phyloP scores from a whole-genome alignment of 2,888 invertebrate genomes.

The Athalia circularis region DNA sequence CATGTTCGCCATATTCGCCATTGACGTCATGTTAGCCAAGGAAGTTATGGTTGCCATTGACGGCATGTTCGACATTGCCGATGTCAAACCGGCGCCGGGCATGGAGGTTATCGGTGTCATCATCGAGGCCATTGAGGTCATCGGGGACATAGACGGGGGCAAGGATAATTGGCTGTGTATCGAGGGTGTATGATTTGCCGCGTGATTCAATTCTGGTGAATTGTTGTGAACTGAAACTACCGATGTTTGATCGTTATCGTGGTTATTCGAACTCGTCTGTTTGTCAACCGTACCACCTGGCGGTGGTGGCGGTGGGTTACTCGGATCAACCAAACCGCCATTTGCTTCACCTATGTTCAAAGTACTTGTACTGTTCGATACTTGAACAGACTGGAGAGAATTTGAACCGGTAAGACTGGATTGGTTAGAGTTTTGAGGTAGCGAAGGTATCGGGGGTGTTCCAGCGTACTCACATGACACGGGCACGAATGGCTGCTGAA shows the following conservation, averaged over 20 bases:
- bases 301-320: slow-evolving; percentile 71
- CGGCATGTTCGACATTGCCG: slow-evolving; percentile 52
- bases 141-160: slow-evolving; percentile 64
- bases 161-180: slow-evolving; percentile 49
- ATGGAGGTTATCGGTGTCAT: slow-evolving; percentile 67
- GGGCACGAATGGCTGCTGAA: slow-evolving; percentile 97
- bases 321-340: slow-evolving; percentile 71
- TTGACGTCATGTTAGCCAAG: slow-evolving; percentile 54
- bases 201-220: slow-evolving; percentile 73
- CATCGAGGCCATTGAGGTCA: slow-evolving; percentile 51
- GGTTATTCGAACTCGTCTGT: slow-evolving; percentile 65
- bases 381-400: slow-evolving; percentile 62
- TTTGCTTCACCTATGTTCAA: slow-evolving; percentile 48
- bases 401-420: slow-evolving; percentile 67
- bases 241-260: slow-evolving; percentile 56
- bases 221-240: slow-evolving; percentile 60
- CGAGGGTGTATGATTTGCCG: slow-evolving; percentile 51
- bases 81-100: slow-evolving; percentile 58
- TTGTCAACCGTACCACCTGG: slow-evolving; percentile 58
- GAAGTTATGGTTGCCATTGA: slow-evolving; percentile 53
- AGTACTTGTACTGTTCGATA: slow-evolving; percentile 8
- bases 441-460: slow-evolving; percentile 78
- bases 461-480: slow-evolving; percentile 98
- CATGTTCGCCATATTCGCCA: slow-evolving; percentile 53
- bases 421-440: slow-evolving; percentile 73